These are phyloP conservation scores for Cephus rjabovi DNA, from an alignment of 2,888 invertebrate genomes.

Conservation along the genomic window DNA sequence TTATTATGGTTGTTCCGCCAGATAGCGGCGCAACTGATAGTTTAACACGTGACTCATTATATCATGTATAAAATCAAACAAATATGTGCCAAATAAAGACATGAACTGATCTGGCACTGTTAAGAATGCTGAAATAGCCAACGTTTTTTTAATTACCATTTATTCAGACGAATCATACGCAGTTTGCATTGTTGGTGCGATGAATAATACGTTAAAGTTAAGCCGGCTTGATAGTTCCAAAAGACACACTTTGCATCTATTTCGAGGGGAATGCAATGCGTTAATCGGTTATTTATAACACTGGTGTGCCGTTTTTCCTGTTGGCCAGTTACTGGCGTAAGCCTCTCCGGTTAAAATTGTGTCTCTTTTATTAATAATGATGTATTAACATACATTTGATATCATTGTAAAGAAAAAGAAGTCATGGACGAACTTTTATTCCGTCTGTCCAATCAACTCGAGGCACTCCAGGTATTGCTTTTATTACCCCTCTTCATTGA, in stretches of 20 bases:
- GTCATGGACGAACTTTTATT: constrained; percentile 63
- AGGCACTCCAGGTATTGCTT: constrained; percentile 57
- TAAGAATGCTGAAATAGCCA: neutral
- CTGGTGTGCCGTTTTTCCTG: constrained; percentile 49
- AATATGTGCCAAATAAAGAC: constrained; percentile 23
- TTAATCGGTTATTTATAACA: constrained; percentile 64
- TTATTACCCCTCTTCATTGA: neutral
- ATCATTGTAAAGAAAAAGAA: constrained; percentile 13
- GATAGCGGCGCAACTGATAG: neutral
- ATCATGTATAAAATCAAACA: constrained; percentile 35
- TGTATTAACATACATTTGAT: constrained; percentile 20
- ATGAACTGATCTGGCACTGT: constrained; percentile 27
- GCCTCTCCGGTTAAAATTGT: constrained; percentile 15
- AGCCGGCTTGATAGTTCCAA: constrained; percentile 5
- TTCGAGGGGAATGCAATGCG: constrained; percentile 55
- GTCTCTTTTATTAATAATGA: constrained; percentile 21
- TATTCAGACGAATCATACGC: neutral
- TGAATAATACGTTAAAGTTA: neutral
- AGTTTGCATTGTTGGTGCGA: neutral
- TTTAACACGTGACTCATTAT: constrained; percentile 25
- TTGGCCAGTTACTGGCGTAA: constrained; percentile 25
- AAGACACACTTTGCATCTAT: constrained; percentile 50
- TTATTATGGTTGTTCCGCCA: neutral
- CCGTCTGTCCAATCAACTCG: constrained; percentile 57
- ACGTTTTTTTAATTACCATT: neutral